Base-by-base conservation (phyloP, 2,113 vertebrate species). In the Hippocampus mohnikei region DNA sequence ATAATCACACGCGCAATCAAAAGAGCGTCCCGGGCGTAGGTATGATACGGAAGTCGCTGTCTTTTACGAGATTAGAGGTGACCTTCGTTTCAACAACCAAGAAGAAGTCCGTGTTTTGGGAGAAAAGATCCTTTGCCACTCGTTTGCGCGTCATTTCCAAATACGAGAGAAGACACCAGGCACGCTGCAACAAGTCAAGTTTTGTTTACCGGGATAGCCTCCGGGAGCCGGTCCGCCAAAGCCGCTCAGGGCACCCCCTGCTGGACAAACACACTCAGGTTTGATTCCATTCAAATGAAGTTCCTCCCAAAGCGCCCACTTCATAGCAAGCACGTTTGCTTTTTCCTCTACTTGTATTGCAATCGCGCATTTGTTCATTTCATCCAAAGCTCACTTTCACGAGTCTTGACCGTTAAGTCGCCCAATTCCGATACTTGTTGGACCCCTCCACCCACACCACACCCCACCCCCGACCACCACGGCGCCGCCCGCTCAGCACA, bases 201-300 rank as follows among this genome's bases (percentile, higher is more conserved):
- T n/a, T 55, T 10, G 41, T 20, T 79, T 77, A 88, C 89, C 88
- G 81, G 85, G 62, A 65, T 82, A 86, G 33, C 12, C 41, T 80
- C 83, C 87, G 66, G 77, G 82, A 64, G 69, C 70, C 44, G 21
- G 9, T 7, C 84, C 80, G 7, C 83, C 85, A 70, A 62, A 85
- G 8, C 86, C 84, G 66, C 77, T 79, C 7, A 72, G 79, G 46
- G 27, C 79, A 9, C 81, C 84, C n/a, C 88, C 82, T 88, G 75
- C 65, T 84, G 82, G 75, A 75, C 53, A 1, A 76, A 56, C 21
- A 0, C 8, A 15, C 37, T 75, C 71, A 82, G 50, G 68, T 78
- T 15, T 7, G n/a, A 46, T 16, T 66, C 16, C 50, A n/a, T 52
- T 52, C 6, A 52, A 53, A 53, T 3, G 8, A 53, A 53, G 20